Conservation (phyloP, 2,888 invertebrate species). For the Gandaritis pyraliata region DNA sequence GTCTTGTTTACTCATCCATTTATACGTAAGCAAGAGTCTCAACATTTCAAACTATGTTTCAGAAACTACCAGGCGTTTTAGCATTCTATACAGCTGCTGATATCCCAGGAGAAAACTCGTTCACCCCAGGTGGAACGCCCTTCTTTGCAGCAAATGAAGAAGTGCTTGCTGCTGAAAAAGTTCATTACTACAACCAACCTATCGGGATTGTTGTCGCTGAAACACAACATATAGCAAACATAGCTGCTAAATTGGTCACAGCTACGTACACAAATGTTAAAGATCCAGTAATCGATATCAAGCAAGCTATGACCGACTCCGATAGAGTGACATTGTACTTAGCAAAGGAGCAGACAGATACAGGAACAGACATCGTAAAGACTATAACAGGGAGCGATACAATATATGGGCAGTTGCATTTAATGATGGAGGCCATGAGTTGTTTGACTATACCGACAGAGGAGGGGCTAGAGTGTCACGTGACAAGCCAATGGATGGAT, state of each 20-base stretch:
- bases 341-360: constrained; percentile 51
- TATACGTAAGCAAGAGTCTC: too few relatives aligned
- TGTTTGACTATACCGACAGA: constrained; percentile 87
- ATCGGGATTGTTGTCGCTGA: constrained; percentile 83
- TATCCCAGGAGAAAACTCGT: constrained; percentile 86
- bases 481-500: constrained; percentile 86
- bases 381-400: constrained; percentile 79
- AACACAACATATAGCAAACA: constrained; percentile 78
- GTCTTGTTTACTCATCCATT: too few relatives aligned
- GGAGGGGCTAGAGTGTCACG: constrained; percentile 87
- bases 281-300: constrained; percentile 57
- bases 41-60: constrained; percentile 40
- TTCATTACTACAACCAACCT: constrained; percentile 64
- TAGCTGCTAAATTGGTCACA: constrained; percentile 83
- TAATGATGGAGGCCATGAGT: constrained; percentile 88
- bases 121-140: constrained; percentile 54
- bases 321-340: constrained; percentile 46
- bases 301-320: constrained; percentile 49
- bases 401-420: constrained; percentile 88
- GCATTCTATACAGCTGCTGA: constrained; percentile 86
- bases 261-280: constrained; percentile 78
- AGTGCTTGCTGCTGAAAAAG: constrained; percentile 69
- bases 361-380: constrained; percentile 68
- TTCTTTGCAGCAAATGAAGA: constrained; percentile 57
- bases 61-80: constrained; percentile 86